A percentile compares a stretch with the other conserved stretches of the same genome.
phyloP scores from a whole-genome alignment of 2,888 invertebrate species.

The Lasius platythorax region DNA sequence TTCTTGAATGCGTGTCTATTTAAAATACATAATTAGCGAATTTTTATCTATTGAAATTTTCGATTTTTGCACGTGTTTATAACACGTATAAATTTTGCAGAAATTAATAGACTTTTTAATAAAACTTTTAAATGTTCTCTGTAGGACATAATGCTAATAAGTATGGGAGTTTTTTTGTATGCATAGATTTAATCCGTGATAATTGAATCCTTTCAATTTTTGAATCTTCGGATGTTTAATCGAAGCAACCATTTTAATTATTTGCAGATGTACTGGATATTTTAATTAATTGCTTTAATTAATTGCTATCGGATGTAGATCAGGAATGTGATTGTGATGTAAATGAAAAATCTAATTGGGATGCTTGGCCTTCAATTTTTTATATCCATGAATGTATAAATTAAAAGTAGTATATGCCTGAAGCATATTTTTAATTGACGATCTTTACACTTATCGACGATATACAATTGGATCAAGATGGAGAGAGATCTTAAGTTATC shows the following conservation, averaged over 20 bases:
- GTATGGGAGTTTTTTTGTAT: background rate
- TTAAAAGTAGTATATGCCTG: background rate
- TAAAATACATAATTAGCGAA: background rate
- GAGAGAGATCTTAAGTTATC: background rate
- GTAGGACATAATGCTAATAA: background rate
- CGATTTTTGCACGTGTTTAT: background rate
- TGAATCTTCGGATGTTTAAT: background rate
- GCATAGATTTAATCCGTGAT: background rate
- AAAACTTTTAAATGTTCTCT: background rate
- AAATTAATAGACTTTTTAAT: background rate
- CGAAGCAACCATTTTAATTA: background rate
- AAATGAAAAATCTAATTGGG: slow-evolving; percentile 24
- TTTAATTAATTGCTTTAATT: slow-evolving; percentile 28
- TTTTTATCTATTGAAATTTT: background rate
- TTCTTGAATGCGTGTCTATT: background rate
- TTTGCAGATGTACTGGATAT: background rate
- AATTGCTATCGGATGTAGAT: slow-evolving; percentile 32
- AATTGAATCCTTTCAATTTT: background rate
- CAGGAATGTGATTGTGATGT: background rate
- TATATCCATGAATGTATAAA: background rate
- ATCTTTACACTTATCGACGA: background rate
- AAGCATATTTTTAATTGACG: background rate
- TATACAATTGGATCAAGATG: background rate
- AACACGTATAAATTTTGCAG: background rate
- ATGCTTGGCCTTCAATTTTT: background rate